phyloP scores from a whole-genome alignment of 2,888 invertebrate genomes.

The Deroplatys truncata region DNA sequence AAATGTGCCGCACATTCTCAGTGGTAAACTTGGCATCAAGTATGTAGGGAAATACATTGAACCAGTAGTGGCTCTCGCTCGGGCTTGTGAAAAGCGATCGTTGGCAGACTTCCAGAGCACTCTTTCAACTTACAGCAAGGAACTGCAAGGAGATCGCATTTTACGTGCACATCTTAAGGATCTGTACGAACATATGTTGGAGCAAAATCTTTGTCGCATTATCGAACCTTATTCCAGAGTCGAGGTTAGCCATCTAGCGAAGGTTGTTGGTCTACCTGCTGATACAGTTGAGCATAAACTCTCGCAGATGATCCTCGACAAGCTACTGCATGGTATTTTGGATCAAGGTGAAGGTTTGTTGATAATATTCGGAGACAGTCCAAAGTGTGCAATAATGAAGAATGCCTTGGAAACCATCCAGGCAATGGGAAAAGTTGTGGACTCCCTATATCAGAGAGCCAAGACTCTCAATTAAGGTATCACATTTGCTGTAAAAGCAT shows the following conservation, averaged over 20 bases:
- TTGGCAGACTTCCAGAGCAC: conserved; percentile 93
- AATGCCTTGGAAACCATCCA: conserved; percentile 96
- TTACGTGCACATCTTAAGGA: conserved; percentile 95
- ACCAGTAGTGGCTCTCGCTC: conserved; percentile 96
- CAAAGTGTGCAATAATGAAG: conserved; percentile 95
- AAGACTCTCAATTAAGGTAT: conserved; percentile 84
- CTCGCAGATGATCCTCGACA: conserved; percentile 99
- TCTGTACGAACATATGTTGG: conserved; percentile 96
- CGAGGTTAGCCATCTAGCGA: conserved; percentile 83
- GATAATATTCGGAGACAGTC: conserved; percentile 93
- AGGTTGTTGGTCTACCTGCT: conserved; percentile 84
- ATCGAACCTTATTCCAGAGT: conserved; percentile 98
- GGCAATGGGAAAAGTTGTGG: conserved; percentile 99
- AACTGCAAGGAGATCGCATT: conserved; percentile 93
- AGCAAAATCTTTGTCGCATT: conserved; percentile 97
- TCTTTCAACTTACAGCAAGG: conserved; percentile 78
- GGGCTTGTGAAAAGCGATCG: conserved; percentile 93
- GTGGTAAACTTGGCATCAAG: conserved; percentile 94
- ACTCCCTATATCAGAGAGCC: conserved; percentile 97
- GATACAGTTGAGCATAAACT: conserved; percentile 95
- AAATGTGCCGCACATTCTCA: conserved; percentile 91
- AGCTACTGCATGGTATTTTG: conserved; percentile 93
- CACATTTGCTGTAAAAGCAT: no score
- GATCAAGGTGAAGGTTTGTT: conserved; percentile 98
- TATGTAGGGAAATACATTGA: conserved; percentile 94